Conservation (phyloP, 2,888 invertebrate genomes). For the Halictus quadricinctus region DNA sequence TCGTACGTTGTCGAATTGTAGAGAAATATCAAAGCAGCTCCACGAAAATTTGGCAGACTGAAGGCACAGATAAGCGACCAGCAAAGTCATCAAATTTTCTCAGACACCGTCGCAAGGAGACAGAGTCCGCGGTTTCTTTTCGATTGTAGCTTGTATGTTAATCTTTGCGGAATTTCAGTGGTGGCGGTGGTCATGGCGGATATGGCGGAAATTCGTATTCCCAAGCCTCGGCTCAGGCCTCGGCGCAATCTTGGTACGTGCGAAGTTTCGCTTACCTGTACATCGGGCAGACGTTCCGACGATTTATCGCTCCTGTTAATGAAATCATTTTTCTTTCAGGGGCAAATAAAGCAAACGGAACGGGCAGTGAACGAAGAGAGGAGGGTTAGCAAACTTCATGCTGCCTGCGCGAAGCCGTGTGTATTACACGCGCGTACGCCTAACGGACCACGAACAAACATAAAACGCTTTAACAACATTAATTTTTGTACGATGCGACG, state of each 20-base stretch:
- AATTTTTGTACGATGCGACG: constrained; percentile 23
- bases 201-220: constrained; percentile 64
- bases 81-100: no score
- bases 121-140: not conserved
- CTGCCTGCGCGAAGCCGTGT: constrained; percentile 24
- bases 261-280: constrained; percentile 15
- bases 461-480: constrained; percentile 5
- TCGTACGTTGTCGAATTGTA: no score
- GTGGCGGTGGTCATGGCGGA: constrained; percentile 49
- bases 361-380: not conserved
- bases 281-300: not conserved
- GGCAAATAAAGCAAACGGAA: constrained; percentile 28
- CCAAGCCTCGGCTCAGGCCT: constrained; percentile 69
- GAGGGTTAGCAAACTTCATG: constrained; percentile 17
- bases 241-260: constrained; percentile 64
- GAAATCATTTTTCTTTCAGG: constrained; percentile 40
- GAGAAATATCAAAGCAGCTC: no score
- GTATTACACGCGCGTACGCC: not conserved
- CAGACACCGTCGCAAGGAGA: no score
- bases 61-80: no score
- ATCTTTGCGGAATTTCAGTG: constrained; percentile 14
- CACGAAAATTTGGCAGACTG: no score
- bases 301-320: not conserved
- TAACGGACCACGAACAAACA: not conserved
- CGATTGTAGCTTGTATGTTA: not conserved